Percentiles rank a stretch among this genome's conserved stretches.
phyloP scores from a whole-genome alignment of 2,797 vertebrate genomes.

The Pangasius djambal region DNA sequence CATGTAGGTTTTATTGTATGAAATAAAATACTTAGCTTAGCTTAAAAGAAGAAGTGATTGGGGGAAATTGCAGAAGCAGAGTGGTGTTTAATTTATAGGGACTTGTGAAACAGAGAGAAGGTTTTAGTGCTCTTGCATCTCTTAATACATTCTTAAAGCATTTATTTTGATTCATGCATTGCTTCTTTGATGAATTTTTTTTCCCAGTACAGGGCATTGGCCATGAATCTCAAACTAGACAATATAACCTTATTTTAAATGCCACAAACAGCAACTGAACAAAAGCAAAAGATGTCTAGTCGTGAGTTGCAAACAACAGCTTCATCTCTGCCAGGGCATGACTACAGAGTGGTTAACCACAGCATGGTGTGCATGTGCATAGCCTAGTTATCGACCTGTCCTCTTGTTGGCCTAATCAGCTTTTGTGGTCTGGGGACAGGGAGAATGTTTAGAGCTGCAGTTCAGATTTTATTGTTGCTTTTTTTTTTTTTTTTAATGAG shows the following conservation, averaged over 20 bases:
- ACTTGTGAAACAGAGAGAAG: background rate
- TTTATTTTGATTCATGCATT: background rate
- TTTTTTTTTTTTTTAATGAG: background rate
- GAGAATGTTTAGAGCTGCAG: background rate
- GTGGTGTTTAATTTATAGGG: background rate
- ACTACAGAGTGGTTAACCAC: slow-evolving; percentile 1
- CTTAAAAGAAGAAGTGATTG: slow-evolving; percentile 28
- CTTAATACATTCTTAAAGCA: background rate
- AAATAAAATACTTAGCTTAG: background rate
- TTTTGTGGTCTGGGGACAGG: background rate
- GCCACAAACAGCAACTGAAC: background rate
- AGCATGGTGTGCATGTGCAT: background rate
- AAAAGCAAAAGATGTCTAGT: background rate
- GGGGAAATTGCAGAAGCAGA: background rate
- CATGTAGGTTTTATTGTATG: background rate
- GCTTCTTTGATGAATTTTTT: background rate
- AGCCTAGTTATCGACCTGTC: slow-evolving; percentile 13
- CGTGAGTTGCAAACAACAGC: background rate
- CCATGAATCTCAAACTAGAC: background rate
- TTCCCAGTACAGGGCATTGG: background rate
- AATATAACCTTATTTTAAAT: background rate
- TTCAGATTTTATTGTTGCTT: background rate
- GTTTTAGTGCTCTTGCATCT: background rate
- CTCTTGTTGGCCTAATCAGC: background rate
- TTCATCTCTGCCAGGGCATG: background rate